A percentile compares a stretch with the other conserved stretches of the same genome.
Evolutionary conservation across 2,888 invertebrate genomes (phyloP).

Genomic region (Ornithoptera priamus): DNA sequence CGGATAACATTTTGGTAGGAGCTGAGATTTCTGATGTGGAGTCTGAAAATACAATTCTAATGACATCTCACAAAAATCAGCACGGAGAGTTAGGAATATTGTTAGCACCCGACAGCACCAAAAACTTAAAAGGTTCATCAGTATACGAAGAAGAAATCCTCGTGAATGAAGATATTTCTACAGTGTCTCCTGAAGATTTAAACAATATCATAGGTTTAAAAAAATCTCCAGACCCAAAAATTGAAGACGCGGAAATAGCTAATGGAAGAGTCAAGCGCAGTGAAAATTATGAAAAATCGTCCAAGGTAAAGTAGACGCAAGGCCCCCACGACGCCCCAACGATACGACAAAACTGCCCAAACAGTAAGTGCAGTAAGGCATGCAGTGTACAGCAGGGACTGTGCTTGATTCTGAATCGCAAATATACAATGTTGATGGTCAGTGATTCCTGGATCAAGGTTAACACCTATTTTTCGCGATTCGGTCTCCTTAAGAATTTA

Average conservation of each 20-base stretch:
- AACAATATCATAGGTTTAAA: constrained; percentile 9
- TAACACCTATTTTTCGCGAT: too few relatives aligned
- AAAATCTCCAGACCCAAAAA: constrained; percentile 39
- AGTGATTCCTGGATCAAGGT: too few relatives aligned
- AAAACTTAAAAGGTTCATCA: constrained; percentile 7
- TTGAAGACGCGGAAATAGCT: constrained; percentile 12
- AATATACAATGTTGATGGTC: too few relatives aligned
- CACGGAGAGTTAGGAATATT: constrained; percentile 11
- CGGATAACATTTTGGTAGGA: constrained; percentile 12
- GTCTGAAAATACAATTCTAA: constrained; percentile 23
- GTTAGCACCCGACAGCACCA: constrained; percentile 11
- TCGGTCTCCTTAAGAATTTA: too few relatives aligned
- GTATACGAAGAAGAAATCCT: constrained; percentile 34
- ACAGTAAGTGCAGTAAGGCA: background rate
- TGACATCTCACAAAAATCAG: constrained; percentile 9
- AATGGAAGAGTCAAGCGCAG: constrained; percentile 53
- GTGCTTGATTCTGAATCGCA: background rate
- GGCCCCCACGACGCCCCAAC: too few relatives aligned
- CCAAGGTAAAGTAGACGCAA: constrained; percentile 48
- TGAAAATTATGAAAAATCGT: constrained; percentile 54
- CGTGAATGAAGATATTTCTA: constrained; percentile 29
- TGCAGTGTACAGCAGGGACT: background rate
- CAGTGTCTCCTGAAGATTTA: background rate
- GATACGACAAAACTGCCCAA: too few relatives aligned
- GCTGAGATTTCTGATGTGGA: background rate